Conservation (phyloP, 23 tunicate species). For the Ciona savignyi region DNA sequence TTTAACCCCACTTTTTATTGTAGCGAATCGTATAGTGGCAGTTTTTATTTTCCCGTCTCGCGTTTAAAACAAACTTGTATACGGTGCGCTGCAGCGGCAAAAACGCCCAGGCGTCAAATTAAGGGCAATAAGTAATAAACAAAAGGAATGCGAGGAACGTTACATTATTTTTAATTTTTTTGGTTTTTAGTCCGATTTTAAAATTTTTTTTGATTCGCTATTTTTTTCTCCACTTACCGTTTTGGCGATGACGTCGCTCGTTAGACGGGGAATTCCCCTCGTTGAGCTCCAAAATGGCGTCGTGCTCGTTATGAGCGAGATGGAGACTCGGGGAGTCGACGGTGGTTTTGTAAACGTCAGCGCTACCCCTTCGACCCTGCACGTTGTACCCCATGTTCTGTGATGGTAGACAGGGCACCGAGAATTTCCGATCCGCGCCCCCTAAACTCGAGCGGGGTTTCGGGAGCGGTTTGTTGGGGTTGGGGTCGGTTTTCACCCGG, state of each 20-base stretch:
- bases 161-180: too few species aligned
- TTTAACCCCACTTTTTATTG: too few species aligned
- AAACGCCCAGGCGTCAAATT: too few species aligned
- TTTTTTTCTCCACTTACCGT: too few species aligned
- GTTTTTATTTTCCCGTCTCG: too few species aligned
- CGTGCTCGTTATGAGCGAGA: constrained; percentile 31
- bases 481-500: neutral
- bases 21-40: too few species aligned
- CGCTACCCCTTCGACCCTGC: neutral
- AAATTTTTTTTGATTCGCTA: too few species aligned
- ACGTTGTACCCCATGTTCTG: neutral
- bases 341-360: neutral
- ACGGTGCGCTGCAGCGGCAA: too few species aligned
- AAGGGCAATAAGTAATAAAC: too few species aligned
- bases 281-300: constrained; percentile 37
- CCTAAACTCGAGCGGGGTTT: constrained; percentile 24
- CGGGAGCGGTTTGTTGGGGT: constrained; percentile 48
- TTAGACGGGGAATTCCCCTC: constrained; percentile 1
- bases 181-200: too few species aligned
- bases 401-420: neutral
- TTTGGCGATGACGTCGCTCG: neutral
- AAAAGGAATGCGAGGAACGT: too few species aligned
- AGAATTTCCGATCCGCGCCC: neutral
- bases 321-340: constrained; percentile 39
- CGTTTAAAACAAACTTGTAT: too few species aligned